Base-by-base conservation (phyloP, 2,888 invertebrate genomes). In the Volucella bombylans region DNA sequence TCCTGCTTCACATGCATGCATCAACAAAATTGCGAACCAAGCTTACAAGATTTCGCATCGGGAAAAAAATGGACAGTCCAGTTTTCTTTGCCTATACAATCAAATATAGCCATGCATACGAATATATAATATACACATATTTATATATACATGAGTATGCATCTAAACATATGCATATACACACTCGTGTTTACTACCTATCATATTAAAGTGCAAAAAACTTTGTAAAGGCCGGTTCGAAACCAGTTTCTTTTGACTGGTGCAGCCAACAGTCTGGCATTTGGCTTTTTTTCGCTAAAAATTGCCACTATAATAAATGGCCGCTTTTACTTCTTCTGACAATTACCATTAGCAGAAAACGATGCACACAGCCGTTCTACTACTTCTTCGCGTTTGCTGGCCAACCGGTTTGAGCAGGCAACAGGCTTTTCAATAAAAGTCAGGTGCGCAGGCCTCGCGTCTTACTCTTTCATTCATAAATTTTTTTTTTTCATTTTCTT, bases 361-460 rank as follows among this genome's bases (percentile, higher is more conserved):
- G 67, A 73, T 73, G 82, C 73, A 80, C 54, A 74, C 52, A 52
- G 54, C 65, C 69, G 74, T 57, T 45, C 47, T 59, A 77, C 85
- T 81, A 85, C 85, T 74, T 83, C 79, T 81, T 85, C 52, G 62
- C 68, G 52, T 64, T 77, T 45, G 62, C 62, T 62, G 76, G 52
- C 49, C 69, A 85, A 85, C 85, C 85, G 81, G 85, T 85, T 85
- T 39, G 18, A 77, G 55, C 67, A 45, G 39, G 54, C 71, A 85
- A 81, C 85, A 85, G 77, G 76, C 68, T 77, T 80, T 85, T 85
- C 72, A 85, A 85, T 80, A 81, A 80, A 83, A 85, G 85, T 85
- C 85, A 85, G 85, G 85, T 85, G 85, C 81, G 76, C 85, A 76
- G 68, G 71, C 50, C 81, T 81, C 72, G 72, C 85, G 81, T 80